Evolutionary conservation across 1,140 invertebrate species (phyloP), one percentile per base, ranked within the genome.

Genomic region (Adoxophyes honmai): DNA sequence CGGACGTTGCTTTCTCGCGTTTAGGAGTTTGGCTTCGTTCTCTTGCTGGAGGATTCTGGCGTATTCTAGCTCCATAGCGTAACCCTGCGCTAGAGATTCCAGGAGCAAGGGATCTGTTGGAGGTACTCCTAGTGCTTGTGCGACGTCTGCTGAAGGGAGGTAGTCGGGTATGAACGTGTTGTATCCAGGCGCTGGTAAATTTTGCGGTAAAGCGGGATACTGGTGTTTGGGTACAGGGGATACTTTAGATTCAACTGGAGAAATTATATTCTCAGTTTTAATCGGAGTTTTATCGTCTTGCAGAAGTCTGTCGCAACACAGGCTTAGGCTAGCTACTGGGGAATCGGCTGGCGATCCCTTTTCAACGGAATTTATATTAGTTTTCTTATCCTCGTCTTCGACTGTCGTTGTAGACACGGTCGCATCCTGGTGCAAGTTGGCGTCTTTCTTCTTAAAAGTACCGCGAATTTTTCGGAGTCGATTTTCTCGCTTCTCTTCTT

Each of bases 1-100:
- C 0, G 96, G 96, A 4, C 96, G 89, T 64, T 95, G 92, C 70
- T 97, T 96, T 58, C 94, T 91, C 0, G 91, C 89, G 59, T 91
- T 92, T 4, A 93, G 60, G 0, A 92, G 72, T 73, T 93, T 93
- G 0, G 90, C 86, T 68, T 93, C 91, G 16, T 92, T 92, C 65
- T 93, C 92, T 78, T 93, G 92, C 18, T 91, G 91, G 28, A 93
- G 74, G 48, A 93, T 91, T 64, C 93, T 89, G 0, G 91, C 91
- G 68, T 93, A 93, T 75, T 93, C 93, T 38, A 91, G 70, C 67
- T 94, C 93, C 88, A 92, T 91, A 1, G 90, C 90, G 60, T 91
- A 91, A 6, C 90, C 90, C 75, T 91, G 90, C 3, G 90, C 86
- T 60, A 92, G 55, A 1, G 88, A 89, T 73, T 91, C 91, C 8